phyloP scores from a whole-genome alignment of 2,888 invertebrate species.

The Caenorhabditis plicata region DNA sequence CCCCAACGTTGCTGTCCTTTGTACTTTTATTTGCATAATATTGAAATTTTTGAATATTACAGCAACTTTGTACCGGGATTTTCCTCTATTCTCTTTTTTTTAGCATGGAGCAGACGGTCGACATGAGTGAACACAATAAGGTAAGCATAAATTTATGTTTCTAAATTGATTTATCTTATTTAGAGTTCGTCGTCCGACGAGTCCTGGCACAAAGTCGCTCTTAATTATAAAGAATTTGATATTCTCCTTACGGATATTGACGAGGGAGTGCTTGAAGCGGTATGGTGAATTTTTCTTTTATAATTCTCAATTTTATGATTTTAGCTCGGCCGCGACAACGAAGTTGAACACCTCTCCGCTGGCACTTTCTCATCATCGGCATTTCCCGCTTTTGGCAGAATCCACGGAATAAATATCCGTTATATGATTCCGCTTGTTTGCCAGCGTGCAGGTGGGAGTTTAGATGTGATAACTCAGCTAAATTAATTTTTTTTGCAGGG shows the following conservation, averaged over 20 bases:
- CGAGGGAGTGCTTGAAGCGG: conserved; percentile 24
- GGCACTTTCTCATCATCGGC: conserved; percentile 30
- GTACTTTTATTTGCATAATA: conserved; percentile 20
- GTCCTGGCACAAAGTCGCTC: conserved; percentile 24
- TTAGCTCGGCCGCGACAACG: conserved; percentile 14
- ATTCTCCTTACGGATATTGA: conserved; percentile 34
- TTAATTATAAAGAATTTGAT: conserved; percentile 36
- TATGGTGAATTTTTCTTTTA: conserved; percentile 21
- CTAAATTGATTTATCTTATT: conserved; percentile 36
- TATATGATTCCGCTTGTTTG: conserved; percentile 34
- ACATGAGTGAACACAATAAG: conserved; percentile 34
- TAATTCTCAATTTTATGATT: conserved; percentile 18
- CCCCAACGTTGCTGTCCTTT: no score
- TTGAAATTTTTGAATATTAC: conserved; percentile 14
- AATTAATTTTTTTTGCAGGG: conserved; percentile 7
- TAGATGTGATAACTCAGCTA: conserved; percentile 5
- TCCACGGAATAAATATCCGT: conserved; percentile 28
- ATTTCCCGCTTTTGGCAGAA: conserved; percentile 26
- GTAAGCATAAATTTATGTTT: conserved; percentile 33
- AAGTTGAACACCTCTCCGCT: conserved; percentile 23
- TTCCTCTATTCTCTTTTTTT: conserved; percentile 33
- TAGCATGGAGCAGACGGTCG: conserved; percentile 10
- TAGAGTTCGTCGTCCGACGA: conserved; percentile 38
- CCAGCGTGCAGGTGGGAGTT: conserved; percentile 19
- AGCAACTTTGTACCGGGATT: conserved; percentile 24